These are phyloP conservation scores for Microplitis mediator DNA, from an alignment of 1,140 invertebrate genomes.

Conservation along the genomic window DNA sequence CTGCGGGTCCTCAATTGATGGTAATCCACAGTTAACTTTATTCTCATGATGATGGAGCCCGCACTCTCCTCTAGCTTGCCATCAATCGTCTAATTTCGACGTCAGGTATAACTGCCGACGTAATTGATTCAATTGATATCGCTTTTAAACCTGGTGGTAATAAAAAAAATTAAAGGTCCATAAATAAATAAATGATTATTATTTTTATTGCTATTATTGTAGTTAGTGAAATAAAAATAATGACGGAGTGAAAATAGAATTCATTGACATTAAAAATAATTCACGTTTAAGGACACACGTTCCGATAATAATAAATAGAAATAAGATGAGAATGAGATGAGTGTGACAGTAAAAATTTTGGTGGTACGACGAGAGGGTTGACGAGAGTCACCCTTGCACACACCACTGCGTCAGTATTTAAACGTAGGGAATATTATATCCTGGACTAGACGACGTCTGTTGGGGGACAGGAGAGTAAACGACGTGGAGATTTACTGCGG, in stretches of 20 bases:
- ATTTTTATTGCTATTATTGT: not conserved
- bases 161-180: not conserved
- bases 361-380: conserved; percentile 18
- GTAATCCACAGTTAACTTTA: conserved; percentile 11
- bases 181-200: not conserved
- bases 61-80: conserved; percentile 8
- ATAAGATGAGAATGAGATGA: conserved; percentile 11
- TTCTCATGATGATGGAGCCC: not conserved
- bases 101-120: not conserved
- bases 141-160: not conserved
- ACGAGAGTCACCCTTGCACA: conserved; percentile 22
- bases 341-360: not conserved
- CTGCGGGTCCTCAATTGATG: conserved; percentile 19
- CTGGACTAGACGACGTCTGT: not conserved
- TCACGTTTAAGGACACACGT: not conserved
- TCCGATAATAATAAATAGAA: not conserved
- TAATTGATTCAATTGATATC: conserved; percentile 6
- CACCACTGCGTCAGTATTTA: conserved; percentile 28
- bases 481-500: not conserved
- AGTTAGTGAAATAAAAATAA: too few species aligned
- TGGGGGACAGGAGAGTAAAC: not conserved
- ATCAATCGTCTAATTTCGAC: not conserved
- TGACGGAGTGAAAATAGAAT: not conserved
- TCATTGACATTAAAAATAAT: not conserved
- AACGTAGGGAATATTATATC: conserved; percentile 13